These are phyloP conservation scores for Condylura cristata DNA, from an alignment of 2,113 vertebrate species.

Conservation along the genomic window DNA sequence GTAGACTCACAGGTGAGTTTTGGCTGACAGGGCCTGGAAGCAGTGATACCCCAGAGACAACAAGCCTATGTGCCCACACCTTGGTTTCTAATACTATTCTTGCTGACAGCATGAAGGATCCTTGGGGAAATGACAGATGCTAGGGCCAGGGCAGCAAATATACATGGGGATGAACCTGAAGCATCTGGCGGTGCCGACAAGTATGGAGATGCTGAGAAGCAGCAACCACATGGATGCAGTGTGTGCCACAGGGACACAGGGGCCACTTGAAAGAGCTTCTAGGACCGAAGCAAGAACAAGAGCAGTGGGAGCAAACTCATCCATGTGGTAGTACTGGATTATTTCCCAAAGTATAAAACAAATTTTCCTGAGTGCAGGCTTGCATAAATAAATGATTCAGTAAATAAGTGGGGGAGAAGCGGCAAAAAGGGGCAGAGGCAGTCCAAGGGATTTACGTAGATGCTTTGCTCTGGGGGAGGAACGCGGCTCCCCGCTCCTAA, in stretches of 20 bases:
- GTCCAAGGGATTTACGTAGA: not conserved
- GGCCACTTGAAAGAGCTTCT: not conserved
- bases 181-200: not conserved
- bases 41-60: not conserved
- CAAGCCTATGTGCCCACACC: not conserved
- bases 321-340: no score
- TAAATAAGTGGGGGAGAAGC: not conserved
- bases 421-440: not conserved
- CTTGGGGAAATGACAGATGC: not conserved
- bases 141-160: not conserved
- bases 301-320: no score
- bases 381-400: not conserved
- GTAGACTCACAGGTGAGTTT: not conserved
- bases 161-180: not conserved
- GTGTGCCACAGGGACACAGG: not conserved
- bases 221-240: not conserved
- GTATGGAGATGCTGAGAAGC: not conserved
- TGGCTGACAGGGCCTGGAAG: not conserved
- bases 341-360: no score
- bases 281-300: no score
- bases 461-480: not conserved
- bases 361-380: no score
- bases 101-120: not conserved
- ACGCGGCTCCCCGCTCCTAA: not conserved
- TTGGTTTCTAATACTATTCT: not conserved